These are phyloP conservation scores for Daboia siamensis DNA, from an alignment of 2,113 vertebrate genomes.

Conservation along the genomic window DNA sequence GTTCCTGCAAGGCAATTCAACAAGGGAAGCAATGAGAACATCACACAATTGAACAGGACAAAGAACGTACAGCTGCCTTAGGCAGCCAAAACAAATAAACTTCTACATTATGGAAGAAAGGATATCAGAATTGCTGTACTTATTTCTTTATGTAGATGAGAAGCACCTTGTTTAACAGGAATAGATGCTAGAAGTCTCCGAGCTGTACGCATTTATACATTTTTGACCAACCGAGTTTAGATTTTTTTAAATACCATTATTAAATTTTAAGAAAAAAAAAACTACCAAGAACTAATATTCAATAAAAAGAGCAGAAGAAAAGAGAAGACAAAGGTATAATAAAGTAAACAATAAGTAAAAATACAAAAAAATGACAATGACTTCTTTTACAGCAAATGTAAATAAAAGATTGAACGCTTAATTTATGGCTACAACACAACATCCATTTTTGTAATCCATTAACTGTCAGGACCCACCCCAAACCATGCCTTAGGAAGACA, in stretches of 20 bases:
- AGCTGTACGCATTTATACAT: neutral
- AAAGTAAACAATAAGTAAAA: neutral
- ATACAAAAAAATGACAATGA: neutral
- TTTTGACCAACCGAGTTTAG: neutral
- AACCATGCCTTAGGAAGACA: no score
- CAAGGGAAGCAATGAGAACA: no score
- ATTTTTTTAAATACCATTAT: neutral
- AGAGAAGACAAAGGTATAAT: neutral
- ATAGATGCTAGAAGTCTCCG: neutral
- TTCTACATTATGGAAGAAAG: neutral
- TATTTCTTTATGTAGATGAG: neutral
- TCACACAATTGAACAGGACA: fast-evolving
- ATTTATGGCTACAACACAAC: neutral
- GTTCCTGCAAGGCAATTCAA: slow-evolving; percentile 74
- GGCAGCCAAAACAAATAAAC: neutral
- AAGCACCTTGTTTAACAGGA: no score
- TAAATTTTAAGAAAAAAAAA: neutral
- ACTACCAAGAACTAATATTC: neutral
- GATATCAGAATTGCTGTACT: neutral
- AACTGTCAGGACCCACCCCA: no score
- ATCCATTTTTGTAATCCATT: neutral
- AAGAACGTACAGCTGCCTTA: neutral
- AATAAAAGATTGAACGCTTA: neutral
- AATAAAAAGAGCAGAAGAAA: neutral
- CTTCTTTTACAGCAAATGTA: neutral